Evolutionary conservation across 2,113 vertebrate genomes (phyloP), one percentile per base, ranked within the genome.

Genomic region (Pseudois nayaur): DNA sequence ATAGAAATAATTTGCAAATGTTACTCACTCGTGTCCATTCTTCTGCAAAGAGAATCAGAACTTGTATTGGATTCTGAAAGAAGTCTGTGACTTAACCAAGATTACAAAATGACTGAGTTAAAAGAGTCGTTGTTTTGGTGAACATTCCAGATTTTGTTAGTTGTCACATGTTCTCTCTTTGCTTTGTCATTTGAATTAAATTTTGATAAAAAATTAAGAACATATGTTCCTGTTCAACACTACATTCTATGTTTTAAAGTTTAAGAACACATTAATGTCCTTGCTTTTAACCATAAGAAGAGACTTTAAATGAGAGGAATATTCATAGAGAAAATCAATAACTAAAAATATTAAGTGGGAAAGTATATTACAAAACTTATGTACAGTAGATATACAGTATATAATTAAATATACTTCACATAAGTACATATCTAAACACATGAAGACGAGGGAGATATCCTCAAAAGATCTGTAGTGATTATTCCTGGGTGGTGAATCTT

Each of bases 181-280:
- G 43, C 86, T 87, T 95, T 88, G 78, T 95, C 43, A 91, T 94
- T 94, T 92, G 84, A 87, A 79, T 94, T 60, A 94, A 86, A 90
- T 83, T 96, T 94, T 43, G 85, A 97, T 92, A 55, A 89, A 95
- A 89, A 95, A 36, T 94, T n/a, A 59, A 97, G 59, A 88, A 31
- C 59, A 40, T 86, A 59, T 64, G 45, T 92, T 98, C 87, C 48
- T 90, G 52, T 87, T 82, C 31, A 95, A 91, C 23, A 36, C 52
- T 84, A 2, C 9, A 57, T 91, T 85, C 57, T 33, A 3, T 79
- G 45, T 91, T 95, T 90, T 33, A 31, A 82, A 64, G 74, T 95
- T 96, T 92, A 71, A 91, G 95, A 91, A 95, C 59, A 82, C 14
- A 79, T 79, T 14, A 89, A 57, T 91, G 21, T 64, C 92, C 21